Evolutionary conservation across 1,140 invertebrate genomes (phyloP).

Genomic region (Drosophila kikkawai): DNA sequence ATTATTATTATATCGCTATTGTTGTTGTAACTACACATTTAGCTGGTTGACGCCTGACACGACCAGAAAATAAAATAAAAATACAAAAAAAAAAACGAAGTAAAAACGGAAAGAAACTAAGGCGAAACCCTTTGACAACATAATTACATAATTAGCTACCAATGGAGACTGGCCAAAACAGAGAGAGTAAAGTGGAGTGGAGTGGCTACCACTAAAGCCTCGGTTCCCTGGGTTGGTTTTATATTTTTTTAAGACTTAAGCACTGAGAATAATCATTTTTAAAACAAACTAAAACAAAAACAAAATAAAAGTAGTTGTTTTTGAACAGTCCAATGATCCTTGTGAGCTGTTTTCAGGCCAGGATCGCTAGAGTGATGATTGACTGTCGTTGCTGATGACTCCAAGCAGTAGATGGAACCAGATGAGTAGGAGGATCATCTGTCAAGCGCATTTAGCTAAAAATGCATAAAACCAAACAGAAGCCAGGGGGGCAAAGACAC

Average conservation of each 20-base stretch:
- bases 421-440: constrained; percentile 61
- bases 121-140: constrained; percentile 64
- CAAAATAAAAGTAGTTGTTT: not conserved
- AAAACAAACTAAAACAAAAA: no score
- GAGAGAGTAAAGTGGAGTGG: constrained; percentile 5
- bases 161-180: constrained; percentile 30
- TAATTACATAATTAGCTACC: constrained; percentile 82
- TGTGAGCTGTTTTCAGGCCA: constrained; percentile 22
- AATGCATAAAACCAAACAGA: constrained; percentile 70
- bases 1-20: constrained; percentile 21
- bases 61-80: constrained; percentile 10
- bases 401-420: not conserved
- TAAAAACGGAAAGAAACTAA: constrained; percentile 17
- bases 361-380: constrained; percentile 31
- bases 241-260: not conserved
- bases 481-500: constrained; percentile 21
- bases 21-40: constrained; percentile 37
- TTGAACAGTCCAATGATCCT: constrained; percentile 15
- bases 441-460: constrained; percentile 77
- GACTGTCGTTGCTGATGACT: constrained; percentile 43
- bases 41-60: constrained; percentile 63
- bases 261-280: constrained; percentile 1
- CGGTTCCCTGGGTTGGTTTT: not conserved
- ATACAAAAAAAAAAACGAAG: not conserved
- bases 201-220: constrained; percentile 5